Evolutionary conservation across 2,113 vertebrate species (phyloP).

Genomic region (Catharus bicknelli): DNA sequence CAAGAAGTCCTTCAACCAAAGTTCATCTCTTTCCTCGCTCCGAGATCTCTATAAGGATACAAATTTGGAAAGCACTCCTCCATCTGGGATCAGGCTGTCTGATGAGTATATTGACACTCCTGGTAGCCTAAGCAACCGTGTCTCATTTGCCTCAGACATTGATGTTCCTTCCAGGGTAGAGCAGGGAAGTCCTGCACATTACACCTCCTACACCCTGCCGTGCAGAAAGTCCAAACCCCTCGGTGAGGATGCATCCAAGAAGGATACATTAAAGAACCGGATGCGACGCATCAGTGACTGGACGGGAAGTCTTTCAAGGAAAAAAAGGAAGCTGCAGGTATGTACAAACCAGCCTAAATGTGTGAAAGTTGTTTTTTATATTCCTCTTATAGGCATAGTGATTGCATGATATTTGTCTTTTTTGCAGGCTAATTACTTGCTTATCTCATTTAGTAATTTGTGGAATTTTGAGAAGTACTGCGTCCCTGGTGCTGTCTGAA

Average conservation of each 20-base stretch:
- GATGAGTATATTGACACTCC: slow-evolving; percentile 70
- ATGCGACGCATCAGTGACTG: slow-evolving; percentile 94
- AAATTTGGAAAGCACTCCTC: slow-evolving; percentile 75
- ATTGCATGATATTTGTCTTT: neutral
- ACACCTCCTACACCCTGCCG: slow-evolving; percentile 90
- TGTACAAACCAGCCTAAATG: neutral
- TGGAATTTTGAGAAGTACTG: neutral
- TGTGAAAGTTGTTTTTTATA: neutral
- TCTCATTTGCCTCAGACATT: slow-evolving; percentile 86
- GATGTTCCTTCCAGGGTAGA: slow-evolving; percentile 84
- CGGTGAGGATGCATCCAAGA: slow-evolving; percentile 77
- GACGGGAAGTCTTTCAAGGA: slow-evolving; percentile 93
- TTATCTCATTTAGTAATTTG: neutral
- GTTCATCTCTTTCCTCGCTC: slow-evolving; percentile 81
- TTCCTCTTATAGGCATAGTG: neutral
- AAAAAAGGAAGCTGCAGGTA: slow-evolving; percentile 92
- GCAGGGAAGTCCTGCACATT: slow-evolving; percentile 76
- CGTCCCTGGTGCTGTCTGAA: neutral
- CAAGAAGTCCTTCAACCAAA: slow-evolving; percentile 79
- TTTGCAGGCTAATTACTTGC: neutral
- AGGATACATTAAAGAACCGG: slow-evolving; percentile 85
- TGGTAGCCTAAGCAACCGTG: slow-evolving; percentile 73
- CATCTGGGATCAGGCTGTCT: slow-evolving; percentile 74
- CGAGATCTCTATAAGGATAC: slow-evolving; percentile 83
- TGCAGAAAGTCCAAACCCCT: slow-evolving; percentile 84